phyloP scores from a whole-genome alignment of 2,113 vertebrate genomes.

The Ageneiosus marmoratus region DNA sequence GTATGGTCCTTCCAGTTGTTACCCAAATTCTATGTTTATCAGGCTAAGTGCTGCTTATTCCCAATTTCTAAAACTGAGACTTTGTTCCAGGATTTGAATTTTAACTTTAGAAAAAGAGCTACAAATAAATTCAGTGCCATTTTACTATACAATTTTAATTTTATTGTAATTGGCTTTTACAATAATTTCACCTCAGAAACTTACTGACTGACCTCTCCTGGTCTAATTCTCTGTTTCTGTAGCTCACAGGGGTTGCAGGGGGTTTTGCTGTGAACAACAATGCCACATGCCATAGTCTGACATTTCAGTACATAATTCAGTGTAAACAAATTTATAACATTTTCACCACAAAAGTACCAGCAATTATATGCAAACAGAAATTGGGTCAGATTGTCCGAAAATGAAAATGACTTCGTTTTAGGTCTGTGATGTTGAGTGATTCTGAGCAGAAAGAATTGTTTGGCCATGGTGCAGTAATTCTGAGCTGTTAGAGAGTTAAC shows the following conservation, averaged over 20 bases:
- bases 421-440: not conserved
- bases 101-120: not conserved
- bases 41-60: not conserved
- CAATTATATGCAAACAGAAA: not conserved
- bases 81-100: not conserved
- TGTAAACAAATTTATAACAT: not conserved
- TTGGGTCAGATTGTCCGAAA: not conserved
- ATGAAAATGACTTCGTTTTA: not conserved
- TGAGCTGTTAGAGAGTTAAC: not conserved
- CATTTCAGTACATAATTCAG: not conserved
- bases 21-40: not conserved
- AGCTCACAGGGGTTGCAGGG: too few species aligned
- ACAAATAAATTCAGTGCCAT: not conserved
- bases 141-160: not conserved
- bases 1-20: not conserved
- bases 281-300: not conserved
- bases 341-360: not conserved
- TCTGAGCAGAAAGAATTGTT: not conserved
- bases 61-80: not conserved
- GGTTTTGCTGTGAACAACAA: not conserved
- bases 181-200: not conserved
- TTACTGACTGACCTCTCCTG: not conserved
- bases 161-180: not conserved
- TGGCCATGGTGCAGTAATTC: not conserved
- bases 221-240: not conserved